Conservation (phyloP, 2,888 invertebrate species). For the Lymantria dispar region DNA sequence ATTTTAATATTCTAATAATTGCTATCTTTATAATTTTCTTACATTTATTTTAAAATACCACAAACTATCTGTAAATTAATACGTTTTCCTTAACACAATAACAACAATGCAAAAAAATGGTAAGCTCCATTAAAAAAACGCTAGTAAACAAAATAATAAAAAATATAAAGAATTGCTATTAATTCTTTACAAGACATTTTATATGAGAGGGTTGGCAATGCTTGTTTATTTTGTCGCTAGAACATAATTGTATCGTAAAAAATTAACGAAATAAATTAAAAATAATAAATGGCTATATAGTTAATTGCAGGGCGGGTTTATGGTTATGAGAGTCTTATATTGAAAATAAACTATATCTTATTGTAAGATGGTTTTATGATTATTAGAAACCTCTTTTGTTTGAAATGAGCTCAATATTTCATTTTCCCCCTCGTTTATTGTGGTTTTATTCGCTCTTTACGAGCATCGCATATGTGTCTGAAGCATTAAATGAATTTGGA, state of each 20-base stretch:
- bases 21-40: too few relatives aligned
- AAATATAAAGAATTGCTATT: slow-evolving; percentile 17
- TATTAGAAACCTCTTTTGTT: not conserved
- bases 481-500: slow-evolving; percentile 24
- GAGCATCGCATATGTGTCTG: slow-evolving; percentile 20
- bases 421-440: not conserved
- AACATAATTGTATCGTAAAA: slow-evolving; percentile 24
- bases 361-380: not conserved
- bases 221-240: slow-evolving; percentile 3
- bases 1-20: too few relatives aligned
- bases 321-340: not conserved
- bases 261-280: slow-evolving; percentile 12
- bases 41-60: too few relatives aligned
- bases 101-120: too few relatives aligned
- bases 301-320: not conserved
- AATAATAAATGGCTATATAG: not conserved
- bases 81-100: too few relatives aligned
- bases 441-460: slow-evolving; percentile 28
- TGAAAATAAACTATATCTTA: not conserved
- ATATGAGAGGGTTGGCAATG: slow-evolving; percentile 7
- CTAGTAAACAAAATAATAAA: slow-evolving; percentile 11
- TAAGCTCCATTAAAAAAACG: too few relatives aligned
- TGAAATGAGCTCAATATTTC: not conserved
- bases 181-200: slow-evolving; percentile 18
- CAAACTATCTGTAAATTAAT: too few relatives aligned